Conservation (phyloP, 23 tunicate genomes). For the Phallusia fumigata region DNA sequence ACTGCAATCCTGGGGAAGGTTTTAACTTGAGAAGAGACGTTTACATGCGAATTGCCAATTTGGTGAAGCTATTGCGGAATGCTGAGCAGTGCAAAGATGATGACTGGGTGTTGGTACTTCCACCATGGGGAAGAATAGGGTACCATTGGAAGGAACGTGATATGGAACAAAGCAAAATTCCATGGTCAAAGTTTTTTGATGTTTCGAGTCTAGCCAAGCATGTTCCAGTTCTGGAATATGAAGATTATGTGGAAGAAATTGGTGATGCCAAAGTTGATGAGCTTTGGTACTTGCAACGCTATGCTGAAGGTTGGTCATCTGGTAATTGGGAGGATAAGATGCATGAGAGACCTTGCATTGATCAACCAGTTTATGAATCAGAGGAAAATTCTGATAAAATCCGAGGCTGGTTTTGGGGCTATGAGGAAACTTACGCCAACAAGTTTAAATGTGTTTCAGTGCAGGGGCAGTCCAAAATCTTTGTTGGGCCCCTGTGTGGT, state of each 20-base stretch:
- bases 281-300: conserved; percentile 93
- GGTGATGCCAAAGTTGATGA: conserved; percentile 90
- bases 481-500: conserved; percentile 81
- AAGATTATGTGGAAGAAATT: conserved; percentile 90
- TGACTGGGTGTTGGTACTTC: conserved; percentile 94
- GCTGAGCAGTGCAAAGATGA: conserved; percentile 35
- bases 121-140: conserved; percentile 99
- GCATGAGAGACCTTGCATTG: conserved; percentile 92
- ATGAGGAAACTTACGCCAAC: conserved; percentile 87
- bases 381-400: conserved; percentile 62
- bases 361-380: conserved; percentile 69
- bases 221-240: conserved; percentile 93
- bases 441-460: conserved; percentile 98
- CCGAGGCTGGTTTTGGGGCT: conserved; percentile 99
- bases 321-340: conserved; percentile 93
- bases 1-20: conserved; percentile 98
- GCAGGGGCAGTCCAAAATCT: conserved; percentile 60
- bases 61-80: conserved; percentile 46
- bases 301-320: conserved; percentile 87
- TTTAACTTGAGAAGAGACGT: conserved; percentile 95
- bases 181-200: conserved; percentile 92
- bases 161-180: conserved; percentile 83
- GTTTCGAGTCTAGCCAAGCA: conserved; percentile 60
- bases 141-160: conserved; percentile 95
- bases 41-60: conserved; percentile 86